Evolutionary conservation across 2,113 vertebrate species (phyloP).

Genomic region (Lycaon pictus): DNA sequence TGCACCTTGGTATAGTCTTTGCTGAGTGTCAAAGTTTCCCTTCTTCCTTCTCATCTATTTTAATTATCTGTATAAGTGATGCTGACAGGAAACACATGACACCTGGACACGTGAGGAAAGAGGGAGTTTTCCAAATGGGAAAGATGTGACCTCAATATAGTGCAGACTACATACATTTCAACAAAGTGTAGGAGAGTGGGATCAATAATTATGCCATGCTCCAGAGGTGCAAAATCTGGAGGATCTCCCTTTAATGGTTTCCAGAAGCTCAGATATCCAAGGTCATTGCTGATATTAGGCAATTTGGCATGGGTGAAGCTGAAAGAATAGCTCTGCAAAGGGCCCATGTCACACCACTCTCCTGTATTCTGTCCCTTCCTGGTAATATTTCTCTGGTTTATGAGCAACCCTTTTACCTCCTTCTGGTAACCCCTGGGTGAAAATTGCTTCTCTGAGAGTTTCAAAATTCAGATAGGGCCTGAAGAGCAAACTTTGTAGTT

Average conservation of each 20-base stretch:
- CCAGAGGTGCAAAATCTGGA: neutral
- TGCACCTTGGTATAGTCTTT: neutral
- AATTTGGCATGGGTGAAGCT: neutral
- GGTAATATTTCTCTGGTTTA: neutral
- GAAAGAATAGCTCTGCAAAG: neutral
- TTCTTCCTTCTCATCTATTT: neutral
- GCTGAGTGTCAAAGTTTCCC: neutral
- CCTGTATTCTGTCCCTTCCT: neutral
- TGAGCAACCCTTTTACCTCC: neutral
- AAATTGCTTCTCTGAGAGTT: slow-evolving; percentile 22
- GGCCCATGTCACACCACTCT: accelerated
- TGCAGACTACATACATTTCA: slow-evolving; percentile 42
- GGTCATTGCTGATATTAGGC: neutral
- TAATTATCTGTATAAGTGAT: neutral
- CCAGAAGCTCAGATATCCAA: neutral
- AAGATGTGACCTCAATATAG: neutral
- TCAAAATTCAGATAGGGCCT: slow-evolving; percentile 1
- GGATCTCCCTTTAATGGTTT: neutral
- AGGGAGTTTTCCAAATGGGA: slow-evolving; percentile 30
- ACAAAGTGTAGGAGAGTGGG: neutral
- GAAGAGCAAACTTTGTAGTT: slow-evolving; percentile 25
- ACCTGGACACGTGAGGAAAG: neutral
- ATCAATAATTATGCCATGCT: accelerated
- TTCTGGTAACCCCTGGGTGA: neutral
- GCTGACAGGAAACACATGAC: slow-evolving; percentile 52